phyloP scores from a whole-genome alignment of 2,797 vertebrate genomes.

The Malurus splendens region DNA sequence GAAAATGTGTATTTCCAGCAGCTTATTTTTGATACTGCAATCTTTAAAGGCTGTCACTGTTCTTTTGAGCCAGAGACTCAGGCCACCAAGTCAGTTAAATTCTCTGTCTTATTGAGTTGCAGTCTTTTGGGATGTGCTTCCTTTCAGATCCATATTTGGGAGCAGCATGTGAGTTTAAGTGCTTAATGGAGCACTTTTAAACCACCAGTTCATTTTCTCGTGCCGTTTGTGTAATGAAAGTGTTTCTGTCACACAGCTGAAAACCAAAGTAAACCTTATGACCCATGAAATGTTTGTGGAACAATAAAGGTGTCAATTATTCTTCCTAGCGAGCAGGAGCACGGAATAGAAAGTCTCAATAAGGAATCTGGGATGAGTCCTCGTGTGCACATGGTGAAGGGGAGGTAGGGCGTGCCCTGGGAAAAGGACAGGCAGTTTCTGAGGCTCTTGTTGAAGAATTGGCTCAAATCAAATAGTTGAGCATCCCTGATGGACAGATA shows the following conservation, averaged over 20 bases:
- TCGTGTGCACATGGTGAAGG: background rate
- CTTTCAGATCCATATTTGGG: background rate
- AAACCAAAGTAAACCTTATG: background rate
- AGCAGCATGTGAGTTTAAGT: background rate
- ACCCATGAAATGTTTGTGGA: background rate
- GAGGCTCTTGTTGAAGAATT: background rate
- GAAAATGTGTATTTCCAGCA: background rate
- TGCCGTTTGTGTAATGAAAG: background rate
- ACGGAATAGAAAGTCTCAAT: background rate
- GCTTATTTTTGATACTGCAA: background rate
- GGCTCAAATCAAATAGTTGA: background rate
- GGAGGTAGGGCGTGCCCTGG: background rate
- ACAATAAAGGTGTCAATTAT: background rate
- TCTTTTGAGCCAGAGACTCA: background rate
- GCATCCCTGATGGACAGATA: background rate
- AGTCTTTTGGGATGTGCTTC: background rate
- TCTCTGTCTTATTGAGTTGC: background rate
- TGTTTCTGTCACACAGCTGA: background rate
- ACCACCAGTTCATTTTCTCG: background rate
- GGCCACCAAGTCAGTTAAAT: background rate
- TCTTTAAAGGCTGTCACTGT: background rate
- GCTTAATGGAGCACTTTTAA: background rate
- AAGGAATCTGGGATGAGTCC: background rate
- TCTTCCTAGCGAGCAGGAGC: background rate
- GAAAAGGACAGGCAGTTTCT: background rate